phyloP scores from a whole-genome alignment of 2,797 vertebrate species.

The Poecilia gillii region DNA sequence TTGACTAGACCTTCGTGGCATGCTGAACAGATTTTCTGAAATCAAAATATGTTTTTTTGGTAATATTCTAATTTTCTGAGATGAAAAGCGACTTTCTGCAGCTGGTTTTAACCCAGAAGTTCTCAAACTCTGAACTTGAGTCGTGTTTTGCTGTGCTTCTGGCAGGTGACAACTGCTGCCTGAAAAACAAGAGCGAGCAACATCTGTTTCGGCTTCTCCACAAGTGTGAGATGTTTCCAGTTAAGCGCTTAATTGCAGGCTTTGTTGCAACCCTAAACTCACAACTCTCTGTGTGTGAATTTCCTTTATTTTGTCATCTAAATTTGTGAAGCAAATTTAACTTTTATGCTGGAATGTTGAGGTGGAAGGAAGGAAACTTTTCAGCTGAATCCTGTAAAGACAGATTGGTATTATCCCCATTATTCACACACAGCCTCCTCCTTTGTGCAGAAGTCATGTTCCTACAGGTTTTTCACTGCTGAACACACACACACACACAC shows the following conservation, averaged over 20 bases:
- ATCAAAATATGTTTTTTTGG: neutral
- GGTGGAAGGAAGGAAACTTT: slow-evolving; percentile 20
- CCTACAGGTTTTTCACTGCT: slow-evolving; percentile 43
- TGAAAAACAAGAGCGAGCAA: neutral
- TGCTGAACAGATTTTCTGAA: neutral
- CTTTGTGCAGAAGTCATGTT: slow-evolving; percentile 47
- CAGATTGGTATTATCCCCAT: slow-evolving; percentile 12
- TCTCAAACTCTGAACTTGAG: neutral
- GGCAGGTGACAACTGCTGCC: neutral
- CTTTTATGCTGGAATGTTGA: neutral
- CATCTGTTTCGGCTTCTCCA: slow-evolving; percentile 3
- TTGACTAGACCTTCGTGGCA: neutral
- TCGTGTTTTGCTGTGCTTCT: neutral
- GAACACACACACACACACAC: slow-evolving; percentile 46
- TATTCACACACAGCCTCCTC: slow-evolving; percentile 2
- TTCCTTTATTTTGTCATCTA: slow-evolving; percentile 6
- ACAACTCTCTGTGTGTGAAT: neutral
- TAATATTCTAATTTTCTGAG: neutral
- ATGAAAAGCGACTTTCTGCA: neutral
- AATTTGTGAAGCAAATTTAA: slow-evolving; percentile 10
- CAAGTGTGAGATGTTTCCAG: neutral
- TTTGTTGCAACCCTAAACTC: neutral
- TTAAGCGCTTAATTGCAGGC: slow-evolving; percentile 13
- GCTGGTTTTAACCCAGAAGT: neutral
- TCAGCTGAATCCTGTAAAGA: slow-evolving; percentile 19